Conservation (phyloP, 30 jellyfish, hydroid and myxozoan genomes). For the Pseudorhiza aurosa region DNA sequence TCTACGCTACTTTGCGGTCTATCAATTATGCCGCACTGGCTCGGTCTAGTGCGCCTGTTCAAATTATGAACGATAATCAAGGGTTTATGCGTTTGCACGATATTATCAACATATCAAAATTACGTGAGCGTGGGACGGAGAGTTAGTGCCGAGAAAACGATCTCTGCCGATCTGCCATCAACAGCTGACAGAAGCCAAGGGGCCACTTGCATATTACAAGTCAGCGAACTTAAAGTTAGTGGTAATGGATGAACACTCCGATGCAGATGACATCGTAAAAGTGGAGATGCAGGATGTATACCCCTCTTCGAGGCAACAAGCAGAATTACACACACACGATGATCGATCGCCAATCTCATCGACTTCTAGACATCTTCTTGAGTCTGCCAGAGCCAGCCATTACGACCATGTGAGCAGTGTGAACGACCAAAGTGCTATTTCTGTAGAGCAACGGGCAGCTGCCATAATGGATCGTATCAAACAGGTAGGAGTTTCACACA, state of each 20-base stretch:
- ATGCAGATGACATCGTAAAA: conserved; percentile 67
- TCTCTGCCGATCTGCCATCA: conserved; percentile 9
- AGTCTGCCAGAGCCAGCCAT: conserved; percentile 38
- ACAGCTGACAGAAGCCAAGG: not conserved
- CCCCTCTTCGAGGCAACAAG: conserved; percentile 65
- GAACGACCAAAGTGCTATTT: conserved; percentile 47
- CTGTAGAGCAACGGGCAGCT: conserved; percentile 78
- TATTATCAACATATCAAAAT: conserved; percentile 76
- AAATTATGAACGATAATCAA: conserved; percentile 63
- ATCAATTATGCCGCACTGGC: conserved; percentile 80
- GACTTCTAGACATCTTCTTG: conserved; percentile 24
- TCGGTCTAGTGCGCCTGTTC: conserved; percentile 86
- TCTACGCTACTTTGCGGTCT: conserved; percentile 71
- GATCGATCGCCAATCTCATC: conserved; percentile 18
- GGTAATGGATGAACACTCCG: conserved; percentile 39
- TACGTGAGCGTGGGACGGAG: conserved; percentile 72
- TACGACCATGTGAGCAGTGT: conserved; percentile 44
- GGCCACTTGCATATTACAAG: not conserved
- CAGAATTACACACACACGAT: conserved; percentile 2
- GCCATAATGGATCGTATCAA: conserved; percentile 79
- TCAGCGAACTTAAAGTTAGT: not conserved
- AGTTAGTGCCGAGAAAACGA: conserved; percentile 23
- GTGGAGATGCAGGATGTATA: conserved; percentile 76
- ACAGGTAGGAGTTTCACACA: conserved; percentile 47
- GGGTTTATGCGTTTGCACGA: conserved; percentile 51